Percentiles rank a stretch among this genome's conserved stretches.
phyloP scores from a whole-genome alignment of 2,888 invertebrate genomes.

The Orchesellides sinensis region DNA sequence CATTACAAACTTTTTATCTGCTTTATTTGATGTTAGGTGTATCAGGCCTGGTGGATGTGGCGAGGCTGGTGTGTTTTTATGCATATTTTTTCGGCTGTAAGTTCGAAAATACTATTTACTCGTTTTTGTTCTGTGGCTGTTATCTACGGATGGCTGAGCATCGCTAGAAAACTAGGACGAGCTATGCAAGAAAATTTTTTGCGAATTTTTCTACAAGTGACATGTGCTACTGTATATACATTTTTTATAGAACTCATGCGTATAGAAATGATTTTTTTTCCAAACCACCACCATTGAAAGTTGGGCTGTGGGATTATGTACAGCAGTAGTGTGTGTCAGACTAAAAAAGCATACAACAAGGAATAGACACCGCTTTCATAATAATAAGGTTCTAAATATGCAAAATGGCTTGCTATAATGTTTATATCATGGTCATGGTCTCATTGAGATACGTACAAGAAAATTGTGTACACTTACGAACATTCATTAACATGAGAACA shows the following conservation, averaged over 20 bases:
- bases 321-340: too few relatives aligned
- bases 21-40: conserved; percentile 56
- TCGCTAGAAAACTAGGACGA: conserved; percentile 36
- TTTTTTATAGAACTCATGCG: conserved; percentile 38
- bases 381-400: too few relatives aligned
- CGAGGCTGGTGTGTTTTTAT: conserved; percentile 23
- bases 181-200: conserved; percentile 35
- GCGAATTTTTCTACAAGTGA: conserved; percentile 28
- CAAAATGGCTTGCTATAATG: too few relatives aligned
- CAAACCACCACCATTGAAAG: not conserved
- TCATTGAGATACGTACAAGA: too few relatives aligned
- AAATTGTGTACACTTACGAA: too few relatives aligned
- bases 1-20: conserved; percentile 62
- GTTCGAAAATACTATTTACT: not conserved
- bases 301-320: too few relatives aligned
- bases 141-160: conserved; percentile 37
- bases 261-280: conserved; percentile 38
- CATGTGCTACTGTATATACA: conserved; percentile 27
- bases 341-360: too few relatives aligned
- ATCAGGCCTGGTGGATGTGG: conserved; percentile 19
- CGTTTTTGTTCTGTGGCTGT: conserved; percentile 22
- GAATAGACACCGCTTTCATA: too few relatives aligned
- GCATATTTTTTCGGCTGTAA: conserved; percentile 26
- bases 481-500: too few relatives aligned
- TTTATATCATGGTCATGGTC: too few relatives aligned